Evolutionary conservation across 2,888 invertebrate genomes (phyloP).

Genomic region (Sphaerophoria taeniata): DNA sequence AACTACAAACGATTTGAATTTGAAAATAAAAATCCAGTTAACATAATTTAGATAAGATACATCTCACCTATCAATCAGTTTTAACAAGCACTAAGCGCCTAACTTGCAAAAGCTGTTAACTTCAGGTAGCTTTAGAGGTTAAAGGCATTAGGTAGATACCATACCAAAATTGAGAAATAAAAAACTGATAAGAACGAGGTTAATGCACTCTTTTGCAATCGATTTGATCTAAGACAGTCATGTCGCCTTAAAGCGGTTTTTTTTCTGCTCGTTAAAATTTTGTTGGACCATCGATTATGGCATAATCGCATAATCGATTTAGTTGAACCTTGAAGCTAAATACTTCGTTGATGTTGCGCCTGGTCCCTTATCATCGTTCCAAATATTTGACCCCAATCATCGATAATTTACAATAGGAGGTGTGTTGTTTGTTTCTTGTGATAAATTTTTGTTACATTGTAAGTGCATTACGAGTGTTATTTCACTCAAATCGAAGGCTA

Average conservation of each 20-base stretch:
- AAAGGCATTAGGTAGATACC: not conserved
- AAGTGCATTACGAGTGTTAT: slow-evolving; percentile 9
- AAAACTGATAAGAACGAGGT: not conserved
- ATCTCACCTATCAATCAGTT: slow-evolving; percentile 15
- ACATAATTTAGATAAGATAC: slow-evolving; percentile 52
- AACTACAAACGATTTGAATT: not conserved
- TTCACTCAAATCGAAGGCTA: slow-evolving; percentile 9
- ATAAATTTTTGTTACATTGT: not conserved
- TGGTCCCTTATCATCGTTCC: not conserved
- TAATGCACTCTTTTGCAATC: not conserved
- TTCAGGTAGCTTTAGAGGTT: not conserved
- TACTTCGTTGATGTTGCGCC: not conserved
- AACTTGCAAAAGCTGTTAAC: slow-evolving; percentile 47
- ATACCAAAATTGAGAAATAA: no score
- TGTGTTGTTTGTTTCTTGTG: not conserved
- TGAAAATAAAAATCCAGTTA: slow-evolving; percentile 13
- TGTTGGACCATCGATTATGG: no score
- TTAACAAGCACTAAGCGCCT: slow-evolving; percentile 11
- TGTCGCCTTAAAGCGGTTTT: not conserved
- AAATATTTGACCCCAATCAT: not conserved
- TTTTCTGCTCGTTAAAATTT: not conserved
- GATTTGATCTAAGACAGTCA: slow-evolving; percentile 3
- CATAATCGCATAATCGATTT: no score
- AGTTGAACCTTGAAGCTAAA: not conserved
- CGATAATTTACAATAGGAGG: not conserved